These are phyloP conservation scores for Sphinx pinastri DNA, from an alignment of 2,888 invertebrate genomes.

Conservation along the genomic window DNA sequence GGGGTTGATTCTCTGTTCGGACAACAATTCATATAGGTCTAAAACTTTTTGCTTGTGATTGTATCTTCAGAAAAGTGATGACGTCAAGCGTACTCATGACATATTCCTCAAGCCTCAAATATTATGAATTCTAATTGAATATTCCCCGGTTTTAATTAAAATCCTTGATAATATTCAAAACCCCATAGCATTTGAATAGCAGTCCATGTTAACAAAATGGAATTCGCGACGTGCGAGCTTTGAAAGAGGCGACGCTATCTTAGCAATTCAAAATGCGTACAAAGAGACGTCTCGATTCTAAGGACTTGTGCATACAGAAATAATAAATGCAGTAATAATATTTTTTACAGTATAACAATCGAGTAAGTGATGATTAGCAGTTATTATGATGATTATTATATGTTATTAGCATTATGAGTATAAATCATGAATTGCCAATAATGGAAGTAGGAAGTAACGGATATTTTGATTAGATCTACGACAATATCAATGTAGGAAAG, in stretches of 20 bases:
- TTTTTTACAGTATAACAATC: background rate
- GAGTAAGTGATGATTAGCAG: too few relatives aligned
- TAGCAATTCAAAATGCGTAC: conserved; percentile 42
- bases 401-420: too few relatives aligned
- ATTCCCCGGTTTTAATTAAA: background rate
- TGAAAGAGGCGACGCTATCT: conserved; percentile 28
- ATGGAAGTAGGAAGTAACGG: too few relatives aligned
- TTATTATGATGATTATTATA: too few relatives aligned
- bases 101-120: background rate
- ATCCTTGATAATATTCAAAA: conserved; percentile 9
- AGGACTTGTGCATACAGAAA: conserved; percentile 11
- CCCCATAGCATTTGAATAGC: conserved; percentile 16
- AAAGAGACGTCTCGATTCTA: conserved; percentile 34
- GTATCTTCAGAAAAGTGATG: too few relatives aligned
- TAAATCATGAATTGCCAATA: too few relatives aligned
- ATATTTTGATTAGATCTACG: too few relatives aligned
- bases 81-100: background rate
- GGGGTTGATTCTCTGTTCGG: too few relatives aligned
- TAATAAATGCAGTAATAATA: background rate
- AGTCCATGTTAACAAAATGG: conserved; percentile 27
- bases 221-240: conserved; percentile 29
- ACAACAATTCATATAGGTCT: too few relatives aligned
- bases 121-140: background rate
- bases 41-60: too few relatives aligned
- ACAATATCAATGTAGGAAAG: too few relatives aligned